Percentiles rank a stretch among this genome's conserved stretches.
Conservation (phyloP, 2,888 invertebrate genomes). For the Polydrusus pterygomalis region DNA sequence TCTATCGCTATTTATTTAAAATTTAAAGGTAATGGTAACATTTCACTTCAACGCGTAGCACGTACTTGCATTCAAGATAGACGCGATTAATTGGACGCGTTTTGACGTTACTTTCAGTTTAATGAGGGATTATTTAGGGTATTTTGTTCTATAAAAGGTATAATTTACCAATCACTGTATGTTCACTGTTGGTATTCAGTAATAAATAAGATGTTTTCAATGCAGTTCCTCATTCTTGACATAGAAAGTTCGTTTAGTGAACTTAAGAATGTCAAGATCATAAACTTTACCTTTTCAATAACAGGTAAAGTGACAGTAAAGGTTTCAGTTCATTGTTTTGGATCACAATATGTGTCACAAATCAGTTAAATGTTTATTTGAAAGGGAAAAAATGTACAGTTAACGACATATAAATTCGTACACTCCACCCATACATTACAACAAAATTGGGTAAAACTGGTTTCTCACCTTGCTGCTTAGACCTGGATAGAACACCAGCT, state of each 20-base stretch:
- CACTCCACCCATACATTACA: too few relatives aligned
- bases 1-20: constrained; percentile 12
- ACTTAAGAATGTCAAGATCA: constrained; percentile 12
- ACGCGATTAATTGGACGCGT: constrained; percentile 25
- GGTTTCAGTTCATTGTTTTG: too few relatives aligned
- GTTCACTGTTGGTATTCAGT: constrained; percentile 10
- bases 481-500: too few relatives aligned
- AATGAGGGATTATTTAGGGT: constrained; percentile 22
- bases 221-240: constrained; percentile 14
- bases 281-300: constrained; percentile 6
- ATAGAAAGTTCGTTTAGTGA: constrained; percentile 28
- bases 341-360: too few relatives aligned
- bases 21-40: constrained; percentile 33
- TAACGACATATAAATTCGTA: too few relatives aligned
- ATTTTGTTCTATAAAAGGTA: constrained; percentile 30
- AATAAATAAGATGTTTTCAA: constrained; percentile 30
- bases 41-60: constrained; percentile 32
- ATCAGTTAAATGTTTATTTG: too few relatives aligned
- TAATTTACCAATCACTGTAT: constrained; percentile 22
- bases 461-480: too few relatives aligned
- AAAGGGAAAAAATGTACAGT: too few relatives aligned
- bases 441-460: too few relatives aligned
- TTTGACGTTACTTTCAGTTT: constrained; percentile 29
- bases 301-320: too few relatives aligned
- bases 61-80: constrained; percentile 18